Evolutionary conservation across 2,797 vertebrate species (phyloP), one percentile per base, ranked within the genome.

Genomic region (Distichodus sexfasciatus): DNA sequence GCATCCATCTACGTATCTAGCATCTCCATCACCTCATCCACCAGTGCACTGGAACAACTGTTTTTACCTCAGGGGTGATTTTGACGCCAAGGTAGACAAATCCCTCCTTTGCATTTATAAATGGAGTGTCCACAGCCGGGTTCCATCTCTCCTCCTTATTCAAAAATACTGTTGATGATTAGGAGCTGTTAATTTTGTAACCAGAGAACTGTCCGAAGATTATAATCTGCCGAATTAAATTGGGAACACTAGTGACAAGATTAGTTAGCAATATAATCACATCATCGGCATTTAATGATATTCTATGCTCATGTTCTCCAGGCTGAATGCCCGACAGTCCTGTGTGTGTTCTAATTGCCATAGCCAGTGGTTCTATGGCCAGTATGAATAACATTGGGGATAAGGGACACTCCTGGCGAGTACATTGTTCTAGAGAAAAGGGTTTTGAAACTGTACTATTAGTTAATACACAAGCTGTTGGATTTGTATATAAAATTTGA

Each of bases 111-210:
- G 66, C 66, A 21, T 44, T 55, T 21, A 2, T 50, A 65, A 76
- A 77, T 23, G 17, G 57, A 1, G 76, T 72, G 12, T 51, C 23
- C 35, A 72, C 7, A 26, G 6, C 60, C 4, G 61, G 71, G 0
- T 10, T 53, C 58, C 54, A 10, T 24, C 33, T 38, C n/a, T 14
- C 53, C 8, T 23, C 33, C 14, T 57, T 17, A 4, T 57, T 38
- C 4, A 23, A 6, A 38, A 57, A 57, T 33, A 57, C 12, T n/a
- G n/a, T 14, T 24, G 10, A 6, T 24, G 71, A 82, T 63, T 77
- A 74, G 1, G 59, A 69, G 19, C 76, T 28, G 3, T 69, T 74
- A 11, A 79, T 71, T 74, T 62, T 74, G 8, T 78, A 78, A 2
- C 76, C 61, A n/a, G 58, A 76, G 3, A 71, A 50, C 0, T 33